Conservation (phyloP, 1,140 invertebrate species). For the Leptinotarsa undecemlineata region DNA sequence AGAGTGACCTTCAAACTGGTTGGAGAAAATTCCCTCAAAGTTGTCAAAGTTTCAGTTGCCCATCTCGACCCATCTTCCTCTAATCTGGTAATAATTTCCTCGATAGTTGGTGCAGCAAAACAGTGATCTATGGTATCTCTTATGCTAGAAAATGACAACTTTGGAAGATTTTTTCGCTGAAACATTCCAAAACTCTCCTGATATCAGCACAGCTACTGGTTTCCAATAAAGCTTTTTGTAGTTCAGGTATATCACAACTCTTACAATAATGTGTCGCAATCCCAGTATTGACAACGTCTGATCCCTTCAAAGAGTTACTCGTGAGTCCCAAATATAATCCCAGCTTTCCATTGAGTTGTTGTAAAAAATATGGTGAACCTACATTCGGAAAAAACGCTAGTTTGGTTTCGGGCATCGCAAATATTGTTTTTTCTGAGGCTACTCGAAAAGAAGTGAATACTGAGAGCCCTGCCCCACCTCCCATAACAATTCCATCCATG, state of each 20-base stretch:
- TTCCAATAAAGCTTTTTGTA: constrained; percentile 70
- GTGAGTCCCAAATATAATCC: constrained; percentile 93
- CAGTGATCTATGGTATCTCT: constrained; percentile 81
- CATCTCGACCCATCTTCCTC: constrained; percentile 78
- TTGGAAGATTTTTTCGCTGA: constrained; percentile 57
- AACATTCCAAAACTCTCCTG: constrained; percentile 63
- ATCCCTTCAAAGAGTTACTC: constrained; percentile 80
- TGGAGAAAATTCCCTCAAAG: constrained; percentile 86
- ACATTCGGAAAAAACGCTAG: constrained; percentile 97
- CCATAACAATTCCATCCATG: constrained; percentile 98
- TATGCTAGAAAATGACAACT: constrained; percentile 75
- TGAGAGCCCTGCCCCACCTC: constrained; percentile 96
- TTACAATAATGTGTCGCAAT: constrained; percentile 92
- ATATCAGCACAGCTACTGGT: constrained; percentile 64
- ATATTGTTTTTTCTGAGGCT: constrained; percentile 94
- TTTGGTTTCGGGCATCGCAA: constrained; percentile 98
- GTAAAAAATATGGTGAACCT: constrained; percentile 89
- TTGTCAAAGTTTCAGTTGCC: constrained; percentile 69
- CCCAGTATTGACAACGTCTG: constrained; percentile 86
- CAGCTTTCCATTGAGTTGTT: constrained; percentile 81
- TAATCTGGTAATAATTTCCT: constrained; percentile 80
- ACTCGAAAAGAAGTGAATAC: constrained; percentile 91
- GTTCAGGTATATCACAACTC: constrained; percentile 66
- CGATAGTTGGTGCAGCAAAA: constrained; percentile 76
- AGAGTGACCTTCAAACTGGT: constrained; percentile 90